Evolutionary conservation across 2,888 invertebrate species (phyloP).

Genomic region (Scaptomyza polygonia): DNA sequence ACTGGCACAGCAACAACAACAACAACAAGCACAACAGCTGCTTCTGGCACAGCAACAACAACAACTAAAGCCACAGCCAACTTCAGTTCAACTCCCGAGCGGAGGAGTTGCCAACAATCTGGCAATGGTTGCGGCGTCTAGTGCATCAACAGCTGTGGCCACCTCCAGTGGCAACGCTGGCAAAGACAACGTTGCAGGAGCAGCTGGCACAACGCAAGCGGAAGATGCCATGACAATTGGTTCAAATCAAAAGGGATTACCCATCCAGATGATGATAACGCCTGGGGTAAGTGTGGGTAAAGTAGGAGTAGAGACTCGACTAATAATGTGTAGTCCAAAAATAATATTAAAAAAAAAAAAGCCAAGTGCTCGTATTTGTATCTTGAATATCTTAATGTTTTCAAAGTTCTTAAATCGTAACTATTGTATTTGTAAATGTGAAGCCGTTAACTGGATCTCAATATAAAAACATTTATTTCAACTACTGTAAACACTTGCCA

Average conservation of each 20-base stretch:
- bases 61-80: slow-evolving; percentile 14
- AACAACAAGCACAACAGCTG: too few species aligned
- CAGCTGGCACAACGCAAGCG: slow-evolving; percentile 39
- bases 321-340: slow-evolving; percentile 38
- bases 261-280: slow-evolving; percentile 84
- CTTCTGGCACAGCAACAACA: too few species aligned
- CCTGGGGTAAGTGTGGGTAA: slow-evolving; percentile 83
- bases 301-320: slow-evolving; percentile 19
- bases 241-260: slow-evolving; percentile 69
- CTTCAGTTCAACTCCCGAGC: slow-evolving; percentile 28
- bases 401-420: slow-evolving; percentile 75
- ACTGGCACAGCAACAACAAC: slow-evolving; percentile 61
- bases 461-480: slow-evolving; percentile 56
- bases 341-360: slow-evolving; percentile 8
- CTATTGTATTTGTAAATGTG: slow-evolving; percentile 76
- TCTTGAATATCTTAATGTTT: slow-evolving; percentile 76
- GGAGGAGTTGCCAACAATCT: slow-evolving; percentile 64
- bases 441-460: slow-evolving; percentile 76
- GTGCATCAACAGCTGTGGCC: slow-evolving; percentile 69
- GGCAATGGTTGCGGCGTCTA: slow-evolving; percentile 68
- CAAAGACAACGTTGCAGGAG: slow-evolving; percentile 38
- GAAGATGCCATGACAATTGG: slow-evolving; percentile 63
- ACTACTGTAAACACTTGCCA: slow-evolving; percentile 49
- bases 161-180: slow-evolving; percentile 49
- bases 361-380: slow-evolving; percentile 59